phyloP scores from a whole-genome alignment of 2,888 invertebrate genomes.

The Dynastes hyllus region DNA sequence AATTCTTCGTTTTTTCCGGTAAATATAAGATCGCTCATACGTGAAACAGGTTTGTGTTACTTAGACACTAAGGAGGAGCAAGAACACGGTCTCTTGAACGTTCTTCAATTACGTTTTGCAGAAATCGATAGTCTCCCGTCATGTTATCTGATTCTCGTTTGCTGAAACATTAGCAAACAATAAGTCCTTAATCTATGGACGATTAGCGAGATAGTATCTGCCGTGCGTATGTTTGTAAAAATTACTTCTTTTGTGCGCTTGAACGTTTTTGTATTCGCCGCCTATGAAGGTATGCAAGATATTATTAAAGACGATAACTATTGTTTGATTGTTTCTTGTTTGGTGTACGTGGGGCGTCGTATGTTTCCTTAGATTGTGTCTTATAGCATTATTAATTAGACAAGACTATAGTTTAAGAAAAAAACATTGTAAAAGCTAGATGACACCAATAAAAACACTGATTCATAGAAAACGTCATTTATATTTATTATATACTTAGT shows the following conservation, averaged over 20 bases:
- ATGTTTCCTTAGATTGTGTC: too few relatives aligned
- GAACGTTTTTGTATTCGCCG: slow-evolving; percentile 38
- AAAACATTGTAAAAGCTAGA: too few relatives aligned
- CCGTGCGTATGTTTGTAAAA: slow-evolving; percentile 43
- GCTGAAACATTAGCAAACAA: slow-evolving; percentile 53
- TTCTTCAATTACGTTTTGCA: slow-evolving; percentile 31
- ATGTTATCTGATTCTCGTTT: slow-evolving; percentile 44
- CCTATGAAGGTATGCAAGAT: background rate
- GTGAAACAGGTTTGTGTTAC: slow-evolving; percentile 20
- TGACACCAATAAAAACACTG: too few relatives aligned
- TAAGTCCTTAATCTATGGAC: slow-evolving; percentile 52
- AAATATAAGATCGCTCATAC: slow-evolving; percentile 24
- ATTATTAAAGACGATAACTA: background rate
- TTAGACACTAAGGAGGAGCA: slow-evolving; percentile 13
- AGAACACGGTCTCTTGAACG: slow-evolving; percentile 30
- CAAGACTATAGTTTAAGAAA: too few relatives aligned
- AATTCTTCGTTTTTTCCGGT: slow-evolving; percentile 33
- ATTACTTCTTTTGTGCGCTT: slow-evolving; percentile 49
- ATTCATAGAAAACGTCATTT: too few relatives aligned
- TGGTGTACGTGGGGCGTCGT: too few relatives aligned
- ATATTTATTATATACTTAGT: too few relatives aligned
- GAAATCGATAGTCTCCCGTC: slow-evolving; percentile 31
- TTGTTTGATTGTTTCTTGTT: background rate
- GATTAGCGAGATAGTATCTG: slow-evolving; percentile 50
- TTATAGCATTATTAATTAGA: too few relatives aligned